These are phyloP conservation scores for Probosciger aterrimus DNA, from an alignment of 2,113 vertebrate species.

Conservation along the genomic window DNA sequence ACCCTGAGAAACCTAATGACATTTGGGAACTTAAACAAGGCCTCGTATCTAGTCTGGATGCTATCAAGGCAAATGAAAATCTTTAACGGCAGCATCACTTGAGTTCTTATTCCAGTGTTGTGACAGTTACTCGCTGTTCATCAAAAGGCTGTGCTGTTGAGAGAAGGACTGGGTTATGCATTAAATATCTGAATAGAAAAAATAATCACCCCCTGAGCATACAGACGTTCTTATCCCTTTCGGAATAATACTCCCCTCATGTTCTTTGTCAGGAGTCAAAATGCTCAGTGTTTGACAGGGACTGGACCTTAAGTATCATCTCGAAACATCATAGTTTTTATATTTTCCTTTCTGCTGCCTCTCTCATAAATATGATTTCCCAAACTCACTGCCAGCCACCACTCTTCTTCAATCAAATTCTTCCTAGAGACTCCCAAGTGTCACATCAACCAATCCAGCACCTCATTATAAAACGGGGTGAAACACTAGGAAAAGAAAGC, in stretches of 20 bases:
- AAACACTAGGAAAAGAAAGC: conserved; percentile 46
- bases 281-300: conserved; percentile 1
- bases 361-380: neutral
- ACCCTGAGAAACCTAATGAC: conserved; percentile 48
- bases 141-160: conserved; percentile 26
- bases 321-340: neutral
- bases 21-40: conserved; percentile 54
- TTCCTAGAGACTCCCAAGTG: neutral
- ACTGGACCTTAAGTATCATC: neutral
- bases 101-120: conserved; percentile 15
- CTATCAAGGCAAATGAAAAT: conserved; percentile 52
- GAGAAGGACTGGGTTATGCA: conserved; percentile 7
- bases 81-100: conserved; percentile 9
- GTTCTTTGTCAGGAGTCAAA: conserved; percentile 40
- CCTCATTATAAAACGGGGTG: conserved; percentile 55
- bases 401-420: conserved; percentile 24
- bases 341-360: conserved; percentile 29
- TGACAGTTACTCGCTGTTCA: neutral
- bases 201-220: neutral
- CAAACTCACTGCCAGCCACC: conserved; percentile 21
- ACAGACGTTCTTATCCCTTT: neutral
- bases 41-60: conserved; percentile 18
- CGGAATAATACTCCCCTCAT: neutral
- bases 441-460: conserved; percentile 43
- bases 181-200: conserved; percentile 14